Base-by-base conservation (phyloP, 2,113 vertebrate genomes). In the Cololabis saira region DNA sequence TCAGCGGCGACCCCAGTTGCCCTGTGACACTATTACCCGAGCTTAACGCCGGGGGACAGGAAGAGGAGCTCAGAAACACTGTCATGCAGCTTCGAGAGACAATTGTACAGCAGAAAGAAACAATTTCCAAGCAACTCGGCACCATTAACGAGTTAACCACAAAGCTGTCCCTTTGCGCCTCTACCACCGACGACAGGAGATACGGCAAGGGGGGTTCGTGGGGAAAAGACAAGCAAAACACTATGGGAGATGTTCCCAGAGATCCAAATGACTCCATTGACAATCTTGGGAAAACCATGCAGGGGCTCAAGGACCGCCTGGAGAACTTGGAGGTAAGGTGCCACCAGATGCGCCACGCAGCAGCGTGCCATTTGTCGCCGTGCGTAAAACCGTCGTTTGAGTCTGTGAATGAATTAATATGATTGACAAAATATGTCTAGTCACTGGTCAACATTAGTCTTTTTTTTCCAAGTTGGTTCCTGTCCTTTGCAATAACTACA, bases 211-310 rank as follows among this genome's bases (percentile, higher is more conserved):
- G 72, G 10, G 92, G 85, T 0, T 52, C 90, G 0, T 93, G 95
- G 93, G 92, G 90, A 37, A 96, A 94, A 76, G 93, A 91, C 33
- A 94, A 90, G 70, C 92, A 93, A 52, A 84, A 99, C 72, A 99
- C 97, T 0, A 99, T 99, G 96, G 98, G 96, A 4, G 97, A 99
- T 72, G 92, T 97, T 54, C 98, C 98, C 6, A 91, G 95, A 49
- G 96, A 98, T 74, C 96, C 97, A 0, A 94, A 92, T 15, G 95
- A 95, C 79, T 91, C 95, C 21, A 94, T 98, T 56, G 95, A 98
- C 41, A 95, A 93, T 79, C 94, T 99, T 48, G 95, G 96, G 56
- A 95, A 96, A 87, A 98, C 96, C 60, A 96, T 98, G 93, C 95
- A 98, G 85, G 91, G 91, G 44, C 94, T 99, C 37, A 99, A 98